These are phyloP conservation scores for Synanceia verrucosa DNA, from an alignment of 2,797 vertebrate species.

Conservation along the genomic window DNA sequence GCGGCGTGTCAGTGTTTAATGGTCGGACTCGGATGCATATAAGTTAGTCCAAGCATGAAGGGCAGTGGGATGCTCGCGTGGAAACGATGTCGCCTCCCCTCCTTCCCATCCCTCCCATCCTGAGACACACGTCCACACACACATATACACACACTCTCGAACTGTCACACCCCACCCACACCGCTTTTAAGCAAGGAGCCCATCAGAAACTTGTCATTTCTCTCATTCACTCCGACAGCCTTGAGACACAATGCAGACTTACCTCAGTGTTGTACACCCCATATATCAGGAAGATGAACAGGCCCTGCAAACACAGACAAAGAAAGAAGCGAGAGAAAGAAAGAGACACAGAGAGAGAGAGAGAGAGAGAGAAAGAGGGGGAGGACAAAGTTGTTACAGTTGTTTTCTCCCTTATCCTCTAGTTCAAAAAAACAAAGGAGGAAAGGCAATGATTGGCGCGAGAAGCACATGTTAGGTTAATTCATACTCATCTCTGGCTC, in stretches of 20 bases:
- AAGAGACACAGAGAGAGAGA: slow-evolving; percentile 40
- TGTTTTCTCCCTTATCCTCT: slow-evolving; percentile 63
- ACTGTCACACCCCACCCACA: slow-evolving; percentile 54
- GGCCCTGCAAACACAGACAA: slow-evolving; percentile 89
- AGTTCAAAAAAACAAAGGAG: slow-evolving; percentile 25
- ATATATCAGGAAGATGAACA: slow-evolving; percentile 99
- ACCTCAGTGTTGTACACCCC: slow-evolving; percentile 98
- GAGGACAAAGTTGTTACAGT: slow-evolving; percentile 77
- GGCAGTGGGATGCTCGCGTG: slow-evolving; percentile 92
- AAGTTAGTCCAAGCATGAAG: slow-evolving; percentile 99
- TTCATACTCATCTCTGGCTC: not conserved
- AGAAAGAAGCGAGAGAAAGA: slow-evolving; percentile 54
- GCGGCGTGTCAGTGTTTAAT: slow-evolving; percentile 97
- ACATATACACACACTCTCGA: slow-evolving; percentile 24
- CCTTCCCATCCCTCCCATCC: slow-evolving; percentile 61
- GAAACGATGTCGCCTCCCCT: slow-evolving; percentile 86
- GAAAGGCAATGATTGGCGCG: slow-evolving; percentile 31
- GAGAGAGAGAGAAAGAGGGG: slow-evolving; percentile 62
- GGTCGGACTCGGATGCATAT: slow-evolving; percentile 96
- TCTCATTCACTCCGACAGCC: slow-evolving; percentile 99
- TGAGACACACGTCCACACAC: slow-evolving; percentile 18
- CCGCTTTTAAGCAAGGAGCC: slow-evolving; percentile 83
- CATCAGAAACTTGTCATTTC: slow-evolving; percentile 99
- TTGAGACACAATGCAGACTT: slow-evolving; percentile 99
- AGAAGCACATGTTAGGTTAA: not conserved